Evolutionary conservation across 2,888 invertebrate species (phyloP).

Genomic region (Atherix ibis): DNA sequence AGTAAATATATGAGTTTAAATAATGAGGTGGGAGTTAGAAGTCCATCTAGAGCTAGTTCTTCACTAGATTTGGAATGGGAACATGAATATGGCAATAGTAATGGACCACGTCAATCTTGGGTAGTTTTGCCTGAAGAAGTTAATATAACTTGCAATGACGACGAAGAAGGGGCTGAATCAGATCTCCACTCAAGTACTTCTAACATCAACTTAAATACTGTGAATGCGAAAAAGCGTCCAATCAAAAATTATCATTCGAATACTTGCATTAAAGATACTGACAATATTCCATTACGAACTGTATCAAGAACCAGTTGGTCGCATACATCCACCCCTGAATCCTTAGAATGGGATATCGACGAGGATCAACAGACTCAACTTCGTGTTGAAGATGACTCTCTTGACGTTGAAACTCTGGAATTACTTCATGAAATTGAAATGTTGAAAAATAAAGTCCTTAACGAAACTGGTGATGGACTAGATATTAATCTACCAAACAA

Average conservation of each 20-base stretch:
- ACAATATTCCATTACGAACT: too few relatives aligned
- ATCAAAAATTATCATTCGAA: neutral
- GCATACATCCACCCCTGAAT: constrained; percentile 46
- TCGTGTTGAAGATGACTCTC: constrained; percentile 33
- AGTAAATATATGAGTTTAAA: neutral
- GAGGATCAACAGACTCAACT: constrained; percentile 30
- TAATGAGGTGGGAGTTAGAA: constrained; percentile 16
- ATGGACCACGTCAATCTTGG: constrained; percentile 7
- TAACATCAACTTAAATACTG: neutral
- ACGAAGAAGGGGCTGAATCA: constrained; percentile 1
- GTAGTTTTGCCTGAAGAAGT: constrained; percentile 9
- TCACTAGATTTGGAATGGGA: constrained; percentile 58
- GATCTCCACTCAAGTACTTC: constrained; percentile 1
- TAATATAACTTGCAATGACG: constrained; percentile 6
- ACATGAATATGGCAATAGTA: constrained; percentile 35
- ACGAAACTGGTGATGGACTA: constrained; percentile 42
- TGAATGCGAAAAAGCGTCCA: neutral
- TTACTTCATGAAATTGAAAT: constrained; percentile 50
- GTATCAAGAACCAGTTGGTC: constrained; percentile 39
- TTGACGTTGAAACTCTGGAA: constrained; percentile 48
- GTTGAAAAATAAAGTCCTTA: constrained; percentile 45
- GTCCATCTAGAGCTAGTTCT: constrained; percentile 44
- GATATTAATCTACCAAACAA: constrained; percentile 6
- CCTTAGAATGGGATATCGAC: constrained; percentile 53
- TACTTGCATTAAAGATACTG: neutral